phyloP scores from a whole-genome alignment of 2,888 invertebrate genomes.

The Drosophila subquinaria region DNA sequence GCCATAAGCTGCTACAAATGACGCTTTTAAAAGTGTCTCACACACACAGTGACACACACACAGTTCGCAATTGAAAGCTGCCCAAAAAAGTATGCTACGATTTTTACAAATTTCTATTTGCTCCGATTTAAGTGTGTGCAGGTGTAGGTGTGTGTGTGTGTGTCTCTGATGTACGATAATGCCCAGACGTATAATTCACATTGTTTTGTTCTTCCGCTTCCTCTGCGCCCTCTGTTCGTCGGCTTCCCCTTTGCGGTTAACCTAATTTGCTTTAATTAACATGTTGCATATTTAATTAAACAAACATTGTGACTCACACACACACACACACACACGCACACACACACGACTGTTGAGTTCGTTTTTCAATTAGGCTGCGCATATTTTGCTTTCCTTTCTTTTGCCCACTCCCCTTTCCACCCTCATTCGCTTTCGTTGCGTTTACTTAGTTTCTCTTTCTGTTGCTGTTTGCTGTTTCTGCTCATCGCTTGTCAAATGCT shows the following conservation, averaged over 20 bases:
- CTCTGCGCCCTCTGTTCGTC: not conserved
- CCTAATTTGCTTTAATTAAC: constrained; percentile 81
- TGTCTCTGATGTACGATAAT: constrained; percentile 7
- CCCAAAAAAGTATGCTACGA: constrained; percentile 59
- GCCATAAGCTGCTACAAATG: constrained; percentile 73
- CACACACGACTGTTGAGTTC: constrained; percentile 51
- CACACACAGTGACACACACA: not conserved
- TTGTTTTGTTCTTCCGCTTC: constrained; percentile 15
- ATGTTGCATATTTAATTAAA: constrained; percentile 75
- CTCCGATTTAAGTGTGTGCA: not conserved
- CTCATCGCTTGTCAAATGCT: constrained; percentile 61
- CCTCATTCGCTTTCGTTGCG: not conserved
- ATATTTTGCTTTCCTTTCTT: constrained; percentile 13
- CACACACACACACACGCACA: constrained; percentile 16
- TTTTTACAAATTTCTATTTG: constrained; percentile 3
- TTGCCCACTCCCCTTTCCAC: constrained; percentile 5
- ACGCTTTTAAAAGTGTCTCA: constrained; percentile 5
- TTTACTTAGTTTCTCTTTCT: constrained; percentile 13
- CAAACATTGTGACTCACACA: constrained; percentile 55
- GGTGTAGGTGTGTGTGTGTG: not conserved
- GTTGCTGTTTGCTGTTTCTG: constrained; percentile 22
- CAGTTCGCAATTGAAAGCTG: not conserved
- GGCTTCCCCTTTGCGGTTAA: constrained; percentile 58
- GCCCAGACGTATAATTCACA: constrained; percentile 32
- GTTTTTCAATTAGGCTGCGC: constrained; percentile 68